Conservation (phyloP, 2,797 vertebrate species). For the Euthynnus affinis region DNA sequence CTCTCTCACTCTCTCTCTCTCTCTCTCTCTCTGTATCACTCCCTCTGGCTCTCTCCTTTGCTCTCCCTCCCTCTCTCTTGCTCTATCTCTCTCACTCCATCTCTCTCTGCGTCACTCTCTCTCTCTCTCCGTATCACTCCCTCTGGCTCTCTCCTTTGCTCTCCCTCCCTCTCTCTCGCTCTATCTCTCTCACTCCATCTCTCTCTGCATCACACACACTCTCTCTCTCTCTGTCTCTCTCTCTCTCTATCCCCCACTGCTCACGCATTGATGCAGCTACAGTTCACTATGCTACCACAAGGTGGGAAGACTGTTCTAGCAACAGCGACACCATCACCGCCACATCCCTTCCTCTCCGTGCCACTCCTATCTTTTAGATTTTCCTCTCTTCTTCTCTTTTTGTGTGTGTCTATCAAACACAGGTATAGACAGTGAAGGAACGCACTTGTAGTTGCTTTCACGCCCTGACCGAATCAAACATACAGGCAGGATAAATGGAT, state of each 20-base stretch:
- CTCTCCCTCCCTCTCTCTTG: conserved; percentile 66
- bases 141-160: conserved; percentile 61
- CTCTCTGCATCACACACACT: conserved; percentile 63
- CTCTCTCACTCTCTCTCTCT: conserved; percentile 73
- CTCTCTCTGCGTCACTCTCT: conserved; percentile 61
- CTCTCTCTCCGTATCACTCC: conserved; percentile 62
- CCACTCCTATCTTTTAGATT: conserved; percentile 75
- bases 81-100: conserved; percentile 66
- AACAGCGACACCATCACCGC: conserved; percentile 85
- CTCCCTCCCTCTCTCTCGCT: conserved; percentile 55
- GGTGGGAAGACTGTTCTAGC: conserved; percentile 96
- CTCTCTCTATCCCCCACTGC: conserved; percentile 61
- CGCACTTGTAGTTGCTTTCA: conserved; percentile 11
- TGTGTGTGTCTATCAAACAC: conserved; percentile 16
- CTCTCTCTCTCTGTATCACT: conserved; percentile 62
- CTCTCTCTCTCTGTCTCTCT: conserved; percentile 49
- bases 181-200: conserved; percentile 66
- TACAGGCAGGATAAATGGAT: conserved; percentile 6
- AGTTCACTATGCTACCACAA: conserved; percentile 97
- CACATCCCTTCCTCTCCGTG: conserved; percentile 67
- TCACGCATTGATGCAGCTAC: conserved; percentile 92
- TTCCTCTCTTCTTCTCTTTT: conserved; percentile 49
- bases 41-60: conserved; percentile 58
- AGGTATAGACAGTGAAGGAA: conserved; percentile 2
- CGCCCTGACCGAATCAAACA: conserved; percentile 17